A percentile compares a stretch with the other conserved stretches of the same genome.
Conservation (phyloP, 2,113 vertebrate genomes). For the Erythrolamprus reginae region DNA sequence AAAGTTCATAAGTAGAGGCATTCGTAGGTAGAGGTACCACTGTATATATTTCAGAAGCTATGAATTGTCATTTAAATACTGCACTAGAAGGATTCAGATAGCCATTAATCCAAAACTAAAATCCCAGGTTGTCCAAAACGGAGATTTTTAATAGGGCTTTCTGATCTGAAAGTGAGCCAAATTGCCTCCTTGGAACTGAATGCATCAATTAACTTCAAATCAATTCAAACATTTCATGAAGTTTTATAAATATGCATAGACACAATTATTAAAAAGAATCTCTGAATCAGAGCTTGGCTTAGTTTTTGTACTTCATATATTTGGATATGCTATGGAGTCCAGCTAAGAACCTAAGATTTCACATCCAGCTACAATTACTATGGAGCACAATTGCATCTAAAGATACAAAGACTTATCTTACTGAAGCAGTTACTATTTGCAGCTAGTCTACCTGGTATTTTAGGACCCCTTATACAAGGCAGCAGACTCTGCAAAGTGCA, state of each 20-base stretch:
- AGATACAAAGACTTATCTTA: background rate
- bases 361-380: background rate
- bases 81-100: background rate
- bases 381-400: background rate
- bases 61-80: background rate
- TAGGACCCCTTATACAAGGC: background rate
- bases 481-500: background rate
- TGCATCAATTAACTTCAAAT: background rate
- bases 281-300: background rate
- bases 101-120: background rate
- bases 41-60: background rate
- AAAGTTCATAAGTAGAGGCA: no score
- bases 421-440: background rate
- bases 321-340: background rate
- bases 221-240: background rate
- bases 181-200: background rate
- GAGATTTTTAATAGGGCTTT: background rate
- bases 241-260: background rate
- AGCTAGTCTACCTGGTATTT: background rate
- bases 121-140: background rate
- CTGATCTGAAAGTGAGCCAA: background rate
- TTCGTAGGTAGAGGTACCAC: no score
- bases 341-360: background rate
- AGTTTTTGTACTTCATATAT: background rate
- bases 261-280: background rate